phyloP scores from a whole-genome alignment of 1,140 invertebrate genomes.

The Tachypleus tridentatus region DNA sequence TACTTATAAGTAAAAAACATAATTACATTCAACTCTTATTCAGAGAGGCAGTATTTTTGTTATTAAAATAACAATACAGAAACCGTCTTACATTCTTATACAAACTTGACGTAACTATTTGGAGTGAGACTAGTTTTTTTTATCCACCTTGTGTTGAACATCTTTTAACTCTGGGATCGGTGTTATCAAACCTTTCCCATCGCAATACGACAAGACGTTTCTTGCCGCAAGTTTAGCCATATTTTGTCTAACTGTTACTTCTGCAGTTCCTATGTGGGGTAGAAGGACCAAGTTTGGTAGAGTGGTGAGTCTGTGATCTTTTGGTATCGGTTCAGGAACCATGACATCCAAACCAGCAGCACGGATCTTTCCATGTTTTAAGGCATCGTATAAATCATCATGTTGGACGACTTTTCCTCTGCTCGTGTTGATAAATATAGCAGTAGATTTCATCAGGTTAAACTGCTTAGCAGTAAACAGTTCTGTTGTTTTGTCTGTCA shows the following conservation, averaged over 20 bases:
- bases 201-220: conserved; percentile 72
- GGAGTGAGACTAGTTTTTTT: no score
- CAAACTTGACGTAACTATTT: no score
- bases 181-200: conserved; percentile 41
- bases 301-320: conserved; percentile 64
- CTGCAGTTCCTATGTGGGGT: conserved; percentile 90
- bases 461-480: conserved; percentile 62
- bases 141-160: no score
- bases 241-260: conserved; percentile 56
- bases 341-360: conserved; percentile 71
- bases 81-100: no score
- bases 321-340: conserved; percentile 70
- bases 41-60: no score
- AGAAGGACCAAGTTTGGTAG: conserved; percentile 50
- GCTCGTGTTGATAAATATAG: conserved; percentile 62
- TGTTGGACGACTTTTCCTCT: conserved; percentile 58
- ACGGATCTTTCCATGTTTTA: conserved; percentile 55
- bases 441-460: conserved; percentile 62
- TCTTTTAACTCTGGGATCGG: conserved; percentile 6
- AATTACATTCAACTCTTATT: no score
- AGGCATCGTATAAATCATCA: conserved; percentile 57
- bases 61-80: no score
- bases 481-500: conserved; percentile 57
- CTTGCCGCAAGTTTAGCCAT: conserved; percentile 72
- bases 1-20: no score